Percentiles rank a stretch among this genome's conserved stretches.
These are phyloP conservation scores for Heterodera carotae DNA, from an alignment of 1,140 invertebrate species.

Conservation along the genomic window DNA sequence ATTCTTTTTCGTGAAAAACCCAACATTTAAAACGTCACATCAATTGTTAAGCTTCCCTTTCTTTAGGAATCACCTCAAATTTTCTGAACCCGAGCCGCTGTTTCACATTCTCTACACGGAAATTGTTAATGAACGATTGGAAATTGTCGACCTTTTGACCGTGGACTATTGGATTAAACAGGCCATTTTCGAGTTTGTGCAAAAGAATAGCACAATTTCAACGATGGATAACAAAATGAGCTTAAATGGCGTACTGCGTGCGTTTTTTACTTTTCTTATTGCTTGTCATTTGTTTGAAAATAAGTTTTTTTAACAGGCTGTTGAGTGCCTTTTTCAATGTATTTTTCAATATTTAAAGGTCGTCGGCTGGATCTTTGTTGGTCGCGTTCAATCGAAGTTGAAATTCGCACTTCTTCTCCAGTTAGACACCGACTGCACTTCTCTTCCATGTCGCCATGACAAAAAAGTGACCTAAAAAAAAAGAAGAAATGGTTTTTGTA, in stretches of 20 bases:
- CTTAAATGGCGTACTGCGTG: neutral
- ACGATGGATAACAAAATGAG: neutral
- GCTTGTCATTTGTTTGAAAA: too few relatives aligned
- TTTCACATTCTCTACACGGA: constrained; percentile 34
- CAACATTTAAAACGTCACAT: constrained; percentile 37
- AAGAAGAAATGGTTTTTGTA: too few relatives aligned
- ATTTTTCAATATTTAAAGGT: neutral
- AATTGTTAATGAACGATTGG: neutral
- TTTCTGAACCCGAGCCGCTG: constrained; percentile 40
- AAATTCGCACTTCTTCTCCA: neutral
- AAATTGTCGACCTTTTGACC: constrained; percentile 35
- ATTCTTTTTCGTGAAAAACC: constrained; percentile 3
- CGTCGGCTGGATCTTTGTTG: neutral
- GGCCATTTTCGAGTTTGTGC: constrained; percentile 27
- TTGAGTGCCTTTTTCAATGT: constrained; percentile 70
- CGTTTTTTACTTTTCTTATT: too few relatives aligned
- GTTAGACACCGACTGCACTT: neutral
- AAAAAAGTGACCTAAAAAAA: neutral
- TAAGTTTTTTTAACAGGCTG: too few relatives aligned
- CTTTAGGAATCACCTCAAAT: too few relatives aligned
- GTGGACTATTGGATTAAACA: constrained; percentile 38
- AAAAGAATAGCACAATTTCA: neutral
- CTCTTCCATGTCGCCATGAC: neutral
- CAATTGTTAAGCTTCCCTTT: too few relatives aligned
- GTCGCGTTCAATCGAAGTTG: neutral